phyloP scores from a whole-genome alignment of 2,797 vertebrate genomes.

The Urophycis tenuis region DNA sequence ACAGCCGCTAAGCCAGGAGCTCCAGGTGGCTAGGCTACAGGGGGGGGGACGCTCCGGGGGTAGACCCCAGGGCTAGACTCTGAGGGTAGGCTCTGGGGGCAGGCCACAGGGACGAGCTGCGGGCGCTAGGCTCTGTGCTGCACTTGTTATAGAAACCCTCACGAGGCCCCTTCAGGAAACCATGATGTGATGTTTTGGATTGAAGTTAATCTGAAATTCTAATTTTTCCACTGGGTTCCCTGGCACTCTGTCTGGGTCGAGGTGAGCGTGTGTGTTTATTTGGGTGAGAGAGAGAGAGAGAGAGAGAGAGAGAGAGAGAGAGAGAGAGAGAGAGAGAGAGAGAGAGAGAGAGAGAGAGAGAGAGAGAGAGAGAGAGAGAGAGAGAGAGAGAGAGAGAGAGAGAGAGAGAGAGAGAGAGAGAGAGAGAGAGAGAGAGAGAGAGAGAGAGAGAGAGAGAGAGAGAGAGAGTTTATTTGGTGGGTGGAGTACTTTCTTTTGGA shows the following conservation, averaged over 20 bases:
- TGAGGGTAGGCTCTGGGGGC: neutral
- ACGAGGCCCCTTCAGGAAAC: neutral
- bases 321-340: no score
- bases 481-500: neutral
- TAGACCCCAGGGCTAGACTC: neutral
- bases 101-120: neutral
- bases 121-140: neutral
- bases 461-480: constrained; percentile 3
- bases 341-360: no score
- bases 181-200: constrained; percentile 1
- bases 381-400: no score
- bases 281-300: neutral
- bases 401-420: no score
- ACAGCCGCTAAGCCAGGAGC: neutral
- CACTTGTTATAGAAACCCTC: constrained; percentile 1
- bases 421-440: no score
- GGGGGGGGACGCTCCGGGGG: neutral
- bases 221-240: neutral
- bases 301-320: no score
- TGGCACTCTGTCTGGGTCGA: neutral
- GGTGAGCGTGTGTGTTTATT: neutral
- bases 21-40: neutral
- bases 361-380: no score
- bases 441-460: no score
- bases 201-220: neutral